Evolutionary conservation across 2,888 invertebrate species (phyloP).

Genomic region (Scaptomyza reducta): DNA sequence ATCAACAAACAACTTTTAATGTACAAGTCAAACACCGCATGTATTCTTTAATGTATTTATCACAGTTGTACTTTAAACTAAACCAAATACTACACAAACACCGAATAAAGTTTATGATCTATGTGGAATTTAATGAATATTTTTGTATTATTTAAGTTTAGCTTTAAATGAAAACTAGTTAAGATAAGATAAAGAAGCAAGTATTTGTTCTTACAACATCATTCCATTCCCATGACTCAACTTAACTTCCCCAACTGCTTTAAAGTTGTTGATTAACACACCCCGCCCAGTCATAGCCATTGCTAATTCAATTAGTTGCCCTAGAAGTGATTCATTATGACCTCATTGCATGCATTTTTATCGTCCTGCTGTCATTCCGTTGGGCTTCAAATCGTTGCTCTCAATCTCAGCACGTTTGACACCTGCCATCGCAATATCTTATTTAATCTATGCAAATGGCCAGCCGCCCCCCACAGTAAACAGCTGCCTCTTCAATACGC

Average conservation of each 20-base stretch:
- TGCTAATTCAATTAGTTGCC: conserved; percentile 21
- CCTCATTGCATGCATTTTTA: conserved; percentile 11
- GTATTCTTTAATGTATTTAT: conserved; percentile 57
- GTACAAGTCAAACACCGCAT: conserved; percentile 43
- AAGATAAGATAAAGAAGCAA: background rate
- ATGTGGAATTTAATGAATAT: conserved; percentile 18
- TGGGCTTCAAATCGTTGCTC: conserved; percentile 17
- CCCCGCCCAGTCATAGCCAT: background rate
- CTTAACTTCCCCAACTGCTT: too few relatives aligned
- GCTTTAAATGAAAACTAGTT: background rate
- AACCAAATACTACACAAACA: conserved; percentile 33
- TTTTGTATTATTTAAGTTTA: background rate
- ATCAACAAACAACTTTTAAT: conserved; percentile 38
- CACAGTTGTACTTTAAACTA: conserved; percentile 46
- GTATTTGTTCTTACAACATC: too few relatives aligned
- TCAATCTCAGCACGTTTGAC: conserved; percentile 31
- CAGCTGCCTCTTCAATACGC: background rate
- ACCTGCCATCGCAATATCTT: conserved; percentile 41
- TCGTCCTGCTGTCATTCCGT: background rate
- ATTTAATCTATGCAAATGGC: conserved; percentile 66
- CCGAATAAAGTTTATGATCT: conserved; percentile 66
- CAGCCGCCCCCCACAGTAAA: conserved; percentile 2
- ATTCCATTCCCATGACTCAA: too few relatives aligned
- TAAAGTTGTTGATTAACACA: background rate
- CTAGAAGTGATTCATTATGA: conserved; percentile 2